Evolutionary conservation across 2,888 invertebrate genomes (phyloP).

Genomic region (Melieria crassipennis): DNA sequence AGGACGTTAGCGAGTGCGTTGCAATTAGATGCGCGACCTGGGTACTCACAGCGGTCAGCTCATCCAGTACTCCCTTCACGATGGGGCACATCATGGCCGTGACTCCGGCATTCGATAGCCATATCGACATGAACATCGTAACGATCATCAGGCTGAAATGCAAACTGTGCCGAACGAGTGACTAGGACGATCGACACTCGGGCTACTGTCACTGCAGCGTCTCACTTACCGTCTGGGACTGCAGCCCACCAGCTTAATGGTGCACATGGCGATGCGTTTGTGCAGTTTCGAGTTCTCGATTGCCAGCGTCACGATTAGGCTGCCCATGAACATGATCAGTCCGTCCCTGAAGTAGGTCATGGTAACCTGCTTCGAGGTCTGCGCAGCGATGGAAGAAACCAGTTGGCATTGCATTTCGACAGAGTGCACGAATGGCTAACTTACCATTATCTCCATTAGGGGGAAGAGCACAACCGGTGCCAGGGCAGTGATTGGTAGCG

Average conservation of each 20-base stretch:
- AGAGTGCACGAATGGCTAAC: neutral
- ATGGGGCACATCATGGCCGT: conserved; percentile 92
- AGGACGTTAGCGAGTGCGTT: neutral
- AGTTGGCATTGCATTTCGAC: neutral
- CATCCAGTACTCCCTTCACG: conserved; percentile 79
- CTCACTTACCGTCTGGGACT: conserved; percentile 71
- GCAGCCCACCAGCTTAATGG: conserved; percentile 77
- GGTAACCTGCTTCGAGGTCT: conserved; percentile 68
- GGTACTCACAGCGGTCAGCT: conserved; percentile 73
- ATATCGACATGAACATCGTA: conserved; percentile 91
- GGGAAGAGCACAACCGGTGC: conserved; percentile 83
- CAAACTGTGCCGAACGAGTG: conserved; percentile 23
- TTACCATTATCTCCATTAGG: conserved; percentile 75
- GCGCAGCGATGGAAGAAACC: neutral
- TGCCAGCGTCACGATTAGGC: conserved; percentile 85
- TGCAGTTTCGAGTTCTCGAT: conserved; percentile 89
- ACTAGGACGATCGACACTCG: neutral
- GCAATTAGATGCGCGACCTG: too few species aligned
- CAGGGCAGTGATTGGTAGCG: conserved; percentile 81
- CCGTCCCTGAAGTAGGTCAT: conserved; percentile 81
- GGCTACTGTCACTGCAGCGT: too few species aligned
- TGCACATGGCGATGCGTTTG: conserved; percentile 82
- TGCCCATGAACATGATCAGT: conserved; percentile 85
- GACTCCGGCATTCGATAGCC: conserved; percentile 91
- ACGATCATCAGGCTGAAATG: conserved; percentile 80